Evolutionary conservation across 2,797 vertebrate species (phyloP).

Genomic region (Helarctos malayanus): DNA sequence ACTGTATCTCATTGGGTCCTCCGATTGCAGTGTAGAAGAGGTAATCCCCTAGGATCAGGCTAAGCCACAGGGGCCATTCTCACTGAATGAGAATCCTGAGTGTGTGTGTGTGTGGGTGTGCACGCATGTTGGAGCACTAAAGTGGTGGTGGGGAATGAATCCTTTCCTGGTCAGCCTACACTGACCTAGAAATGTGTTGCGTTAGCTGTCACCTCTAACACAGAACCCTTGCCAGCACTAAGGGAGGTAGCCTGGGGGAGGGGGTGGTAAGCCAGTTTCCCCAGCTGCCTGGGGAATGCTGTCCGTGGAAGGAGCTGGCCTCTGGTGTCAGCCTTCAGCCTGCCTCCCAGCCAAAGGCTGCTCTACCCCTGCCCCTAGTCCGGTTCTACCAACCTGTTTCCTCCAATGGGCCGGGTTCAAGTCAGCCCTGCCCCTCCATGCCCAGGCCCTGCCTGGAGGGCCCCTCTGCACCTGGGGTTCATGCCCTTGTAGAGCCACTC

Average conservation of each 20-base stretch:
- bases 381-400: not conserved
- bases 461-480: not conserved
- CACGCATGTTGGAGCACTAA: not conserved
- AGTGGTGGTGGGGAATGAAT: not conserved
- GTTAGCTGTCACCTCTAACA: not conserved
- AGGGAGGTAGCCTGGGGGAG: not conserved
- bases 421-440: not conserved
- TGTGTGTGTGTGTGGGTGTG: not conserved
- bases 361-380: accelerated
- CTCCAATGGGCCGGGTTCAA: not conserved
- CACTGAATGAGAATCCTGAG: not conserved
- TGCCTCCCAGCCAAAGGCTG: not conserved
- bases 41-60: not conserved
- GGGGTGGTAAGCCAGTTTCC: not conserved
- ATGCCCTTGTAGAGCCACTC: not conserved
- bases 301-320: not conserved
- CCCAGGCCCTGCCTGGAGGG: not conserved
- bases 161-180: not conserved
- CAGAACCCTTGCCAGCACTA: not conserved
- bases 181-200: not conserved
- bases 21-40: too few species aligned
- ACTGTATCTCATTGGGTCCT: not conserved
- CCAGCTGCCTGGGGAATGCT: not conserved
- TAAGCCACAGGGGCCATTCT: not conserved
- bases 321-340: not conserved